A percentile compares a stretch with the other conserved stretches of the same genome.
phyloP scores from a whole-genome alignment of 2,797 vertebrate species.

The Erethizon dorsatum region DNA sequence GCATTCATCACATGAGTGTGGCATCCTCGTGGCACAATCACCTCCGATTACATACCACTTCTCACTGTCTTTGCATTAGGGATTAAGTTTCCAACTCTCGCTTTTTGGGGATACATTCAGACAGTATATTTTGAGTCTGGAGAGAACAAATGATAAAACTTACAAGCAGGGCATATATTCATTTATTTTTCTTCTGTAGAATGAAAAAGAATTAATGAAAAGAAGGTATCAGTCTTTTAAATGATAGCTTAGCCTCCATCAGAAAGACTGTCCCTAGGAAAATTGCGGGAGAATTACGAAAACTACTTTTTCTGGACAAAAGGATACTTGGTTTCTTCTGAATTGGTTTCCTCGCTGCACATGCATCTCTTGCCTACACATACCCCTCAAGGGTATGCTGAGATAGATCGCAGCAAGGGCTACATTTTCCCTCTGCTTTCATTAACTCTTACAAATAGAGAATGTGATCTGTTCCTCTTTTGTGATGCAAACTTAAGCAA shows the following conservation, averaged over 20 bases:
- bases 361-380: neutral
- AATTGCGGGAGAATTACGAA: neutral
- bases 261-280: neutral
- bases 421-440: neutral
- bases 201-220: constrained; percentile 5
- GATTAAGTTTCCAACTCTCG: neutral
- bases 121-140: neutral
- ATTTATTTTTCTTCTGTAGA: neutral
- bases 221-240: neutral
- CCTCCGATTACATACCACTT: too few relatives aligned
- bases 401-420: neutral
- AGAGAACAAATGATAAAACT: neutral
- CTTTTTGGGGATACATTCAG: neutral
- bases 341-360: neutral
- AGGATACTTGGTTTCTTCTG: neutral
- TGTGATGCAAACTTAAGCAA: neutral
- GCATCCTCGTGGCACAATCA: neutral
- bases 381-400: neutral
- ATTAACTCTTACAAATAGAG: neutral
- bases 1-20: too few relatives aligned
- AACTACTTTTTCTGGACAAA: neutral
- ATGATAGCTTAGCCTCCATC: neutral
- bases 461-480: neutral
- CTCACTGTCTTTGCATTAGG: neutral
- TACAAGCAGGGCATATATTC: neutral